Evolutionary conservation across 2,888 invertebrate species (phyloP).

Genomic region (Drosophila nr. medialis): DNA sequence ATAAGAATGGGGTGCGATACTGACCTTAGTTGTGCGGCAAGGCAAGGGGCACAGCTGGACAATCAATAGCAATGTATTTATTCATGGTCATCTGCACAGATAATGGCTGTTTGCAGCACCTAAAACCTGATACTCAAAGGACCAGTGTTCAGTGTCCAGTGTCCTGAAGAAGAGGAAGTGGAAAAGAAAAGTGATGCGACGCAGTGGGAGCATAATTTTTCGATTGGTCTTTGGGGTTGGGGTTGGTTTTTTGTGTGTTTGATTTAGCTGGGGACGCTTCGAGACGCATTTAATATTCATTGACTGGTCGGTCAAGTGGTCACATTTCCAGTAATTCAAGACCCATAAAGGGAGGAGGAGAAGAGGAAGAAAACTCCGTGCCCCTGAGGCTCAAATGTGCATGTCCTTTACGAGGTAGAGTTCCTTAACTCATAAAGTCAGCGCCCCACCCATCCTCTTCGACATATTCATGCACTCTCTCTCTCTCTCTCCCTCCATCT

Average conservation of each 20-base stretch:
- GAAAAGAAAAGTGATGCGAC: slow-evolving; percentile 21
- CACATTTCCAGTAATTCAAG: slow-evolving; percentile 63
- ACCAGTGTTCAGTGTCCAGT: background rate
- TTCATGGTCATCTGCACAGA: background rate
- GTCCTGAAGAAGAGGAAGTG: background rate
- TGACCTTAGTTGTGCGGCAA: background rate
- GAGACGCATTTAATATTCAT: slow-evolving; percentile 67
- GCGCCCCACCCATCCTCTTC: background rate
- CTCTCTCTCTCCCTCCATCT: background rate
- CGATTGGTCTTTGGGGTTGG: slow-evolving; percentile 9
- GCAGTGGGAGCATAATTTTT: slow-evolving; percentile 51
- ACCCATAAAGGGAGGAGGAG: slow-evolving; percentile 35
- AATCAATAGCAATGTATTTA: background rate
- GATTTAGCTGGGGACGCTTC: background rate
- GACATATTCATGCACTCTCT: background rate
- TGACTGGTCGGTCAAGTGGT: slow-evolving; percentile 62
- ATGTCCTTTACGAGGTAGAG: background rate
- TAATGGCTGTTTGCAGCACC: slow-evolving; percentile 3
- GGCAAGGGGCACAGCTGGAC: background rate
- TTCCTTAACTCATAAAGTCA: background rate
- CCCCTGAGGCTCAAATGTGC: background rate
- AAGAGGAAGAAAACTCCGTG: background rate
- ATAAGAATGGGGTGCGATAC: background rate
- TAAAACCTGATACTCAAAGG: slow-evolving; percentile 14
- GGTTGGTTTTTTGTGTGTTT: background rate